Evolutionary conservation across 2,797 vertebrate genomes (phyloP), one percentile per base, ranked within the genome.

Genomic region (Gymnodraco acuticeps): DNA sequence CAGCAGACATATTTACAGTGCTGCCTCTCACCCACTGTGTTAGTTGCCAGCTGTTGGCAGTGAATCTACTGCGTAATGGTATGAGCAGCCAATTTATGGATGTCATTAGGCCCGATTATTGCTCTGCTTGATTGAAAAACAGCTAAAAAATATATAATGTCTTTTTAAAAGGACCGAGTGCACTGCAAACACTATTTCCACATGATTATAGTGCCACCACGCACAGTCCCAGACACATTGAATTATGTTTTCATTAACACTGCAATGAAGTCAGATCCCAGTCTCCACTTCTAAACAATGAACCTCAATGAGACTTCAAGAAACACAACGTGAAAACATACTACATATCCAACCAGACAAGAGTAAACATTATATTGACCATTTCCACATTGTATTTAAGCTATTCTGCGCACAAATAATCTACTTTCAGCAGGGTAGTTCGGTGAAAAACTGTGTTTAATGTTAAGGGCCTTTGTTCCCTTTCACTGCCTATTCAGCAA

Each of bases 41-140:
- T 51, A 42, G 46, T 15, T 81, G 60, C 60, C 58, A 79, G 77
- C 63, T 75, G 64, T 70, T 84, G 75, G 74, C 74, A 72, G 23
- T 23, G 16, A n/a, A 54, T 70, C 63, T 53, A 27, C 20, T 45
- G 51, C 63, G 48, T 75, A 70, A 73, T 66, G 54, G 38, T 77
- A 70, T 53, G 41, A 60, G 46, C 52, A 62, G 63, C 68, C 54
- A 78, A 46, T 2, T 63, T 63, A 73, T 69, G 70, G 63, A 58
- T 67, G 38, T 56, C 72, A 63, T 78, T 77, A 77, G 53, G 19
- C 31, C 16, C 47, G 63, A 64, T 77, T 55, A 70, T 63, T 70
- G 47, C 38, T 64, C 52, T 50, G 48, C 27, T 56, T 73, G 67
- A 70, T 33, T 75, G 27, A 63, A 64, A 19, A 64, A 56, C 1